Evolutionary conservation across 2,113 vertebrate species (phyloP).

Genomic region (Toxotes jaculatrix): DNA sequence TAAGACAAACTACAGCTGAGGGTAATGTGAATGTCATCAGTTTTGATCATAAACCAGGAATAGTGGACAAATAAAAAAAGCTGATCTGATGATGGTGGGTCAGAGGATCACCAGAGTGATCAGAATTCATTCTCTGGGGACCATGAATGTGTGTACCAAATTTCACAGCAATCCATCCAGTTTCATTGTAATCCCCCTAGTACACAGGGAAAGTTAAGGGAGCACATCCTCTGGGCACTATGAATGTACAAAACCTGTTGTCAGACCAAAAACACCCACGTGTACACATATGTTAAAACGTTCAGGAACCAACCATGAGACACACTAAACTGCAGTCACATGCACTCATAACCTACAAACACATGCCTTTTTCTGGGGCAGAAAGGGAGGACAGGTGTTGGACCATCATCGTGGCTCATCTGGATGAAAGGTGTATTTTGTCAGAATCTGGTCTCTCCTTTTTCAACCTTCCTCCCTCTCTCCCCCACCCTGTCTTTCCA

Average conservation of each 20-base stretch:
- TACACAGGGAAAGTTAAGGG: background rate
- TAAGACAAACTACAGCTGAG: too few species aligned
- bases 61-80: too few species aligned
- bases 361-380: background rate
- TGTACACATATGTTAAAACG: background rate
- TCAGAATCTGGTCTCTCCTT: background rate
- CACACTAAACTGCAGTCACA: background rate
- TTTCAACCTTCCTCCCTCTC: background rate
- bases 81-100: too few species aligned
- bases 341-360: constrained; percentile 3
- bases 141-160: background rate
- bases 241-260: background rate
- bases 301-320: background rate
- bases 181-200: background rate
- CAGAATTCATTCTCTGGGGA: background rate
- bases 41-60: too few species aligned
- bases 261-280: background rate
- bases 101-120: too few species aligned
- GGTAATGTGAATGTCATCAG: too few species aligned
- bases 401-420: constrained; percentile 5
- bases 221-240: background rate
- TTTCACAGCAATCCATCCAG: background rate
- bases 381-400: constrained; percentile 18
- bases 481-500: background rate
- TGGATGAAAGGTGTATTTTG: constrained; percentile 6